Base-by-base conservation (phyloP, 2,113 vertebrate species). In the Petrocephalus zakoni region DNA sequence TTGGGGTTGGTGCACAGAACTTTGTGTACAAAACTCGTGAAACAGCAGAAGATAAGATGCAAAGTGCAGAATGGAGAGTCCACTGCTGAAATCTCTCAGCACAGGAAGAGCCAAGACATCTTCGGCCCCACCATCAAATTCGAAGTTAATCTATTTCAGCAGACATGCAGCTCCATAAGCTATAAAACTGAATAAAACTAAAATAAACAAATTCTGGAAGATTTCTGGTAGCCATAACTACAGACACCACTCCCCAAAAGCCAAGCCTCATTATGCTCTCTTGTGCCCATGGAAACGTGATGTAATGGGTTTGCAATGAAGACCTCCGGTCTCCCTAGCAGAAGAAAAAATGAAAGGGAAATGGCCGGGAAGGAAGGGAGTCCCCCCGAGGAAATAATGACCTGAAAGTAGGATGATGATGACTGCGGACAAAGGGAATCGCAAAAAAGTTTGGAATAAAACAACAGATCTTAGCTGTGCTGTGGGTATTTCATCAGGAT, bases 171-270 rank as follows among this genome's bases (percentile, higher is more conserved):
- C 72, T 42, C 34, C 34, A 19, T 78, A 78, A 78, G 37, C 0
- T 34, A 42, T 37, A 78, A 19, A 29, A 37, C 34, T 78, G 29
- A 78, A 78, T 78, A 42, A 78, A 78, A 78, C 34, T 78, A 78
- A 75, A 75, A 75, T 37, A 75, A 78, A 78, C 72, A 37, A 34
- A 42, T 37, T 78, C 72, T 78, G 34, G 34, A 78, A 78, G 72
- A 78, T 78, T 78, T 78, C 72, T 78, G 72, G 72, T 78, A 42
- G 72, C 34, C 72, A 78, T 78, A 78, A 78, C 72, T 78, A 78
- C 72, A 78, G 72, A 42, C 72, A 78, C 72, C 72, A 78, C 34
- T 78, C 72, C 34, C 72, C 72, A 15, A 78, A 75, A 42, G 37
- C 61, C 72, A 78, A 37, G 72, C 72, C 72, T 37, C 29, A 78